Conservation (phyloP, 1,140 invertebrate genomes). For the Drosophila grimshawi region DNA sequence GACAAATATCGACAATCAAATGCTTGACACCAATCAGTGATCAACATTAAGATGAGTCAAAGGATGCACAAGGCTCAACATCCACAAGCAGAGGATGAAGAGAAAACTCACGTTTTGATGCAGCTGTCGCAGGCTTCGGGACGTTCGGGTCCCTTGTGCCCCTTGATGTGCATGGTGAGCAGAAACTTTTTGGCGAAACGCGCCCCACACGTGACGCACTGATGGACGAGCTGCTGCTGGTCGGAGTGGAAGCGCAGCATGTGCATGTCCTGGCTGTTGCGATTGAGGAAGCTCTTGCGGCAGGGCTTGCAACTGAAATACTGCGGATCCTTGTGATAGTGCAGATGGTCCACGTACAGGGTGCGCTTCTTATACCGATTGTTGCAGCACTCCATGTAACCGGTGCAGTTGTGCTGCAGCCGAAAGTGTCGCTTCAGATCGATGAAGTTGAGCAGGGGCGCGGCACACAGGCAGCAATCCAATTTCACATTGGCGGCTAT, state of each 20-base stretch:
- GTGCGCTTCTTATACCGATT: conserved; percentile 75
- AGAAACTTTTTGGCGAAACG: conserved; percentile 75
- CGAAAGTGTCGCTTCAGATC: conserved; percentile 73
- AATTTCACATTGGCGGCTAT: conserved; percentile 73
- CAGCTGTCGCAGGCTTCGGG: conserved; percentile 67
- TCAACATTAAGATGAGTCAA: too few species aligned
- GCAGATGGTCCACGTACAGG: conserved; percentile 70
- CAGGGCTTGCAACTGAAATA: conserved; percentile 69
- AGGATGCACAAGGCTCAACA: too few species aligned
- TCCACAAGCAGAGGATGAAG: too few species aligned
- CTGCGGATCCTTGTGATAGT: conserved; percentile 74
- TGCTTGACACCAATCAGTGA: too few species aligned
- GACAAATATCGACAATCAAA: too few species aligned
- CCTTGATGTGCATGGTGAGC: conserved; percentile 72
- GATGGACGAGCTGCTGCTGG: conserved; percentile 66
- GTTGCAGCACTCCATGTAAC: conserved; percentile 75
- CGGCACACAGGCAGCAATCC: conserved; percentile 61
- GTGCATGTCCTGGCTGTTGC: conserved; percentile 73
- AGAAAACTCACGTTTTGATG: conserved; percentile 58
- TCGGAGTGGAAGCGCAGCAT: conserved; percentile 74
- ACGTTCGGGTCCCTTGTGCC: conserved; percentile 69
- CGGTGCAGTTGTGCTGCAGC: conserved; percentile 57
- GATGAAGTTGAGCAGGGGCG: conserved; percentile 56
- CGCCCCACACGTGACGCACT: conserved; percentile 66
- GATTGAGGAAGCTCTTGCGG: conserved; percentile 68